phyloP scores from a whole-genome alignment of 2,797 vertebrate species.

The Apogon hyalosoma region DNA sequence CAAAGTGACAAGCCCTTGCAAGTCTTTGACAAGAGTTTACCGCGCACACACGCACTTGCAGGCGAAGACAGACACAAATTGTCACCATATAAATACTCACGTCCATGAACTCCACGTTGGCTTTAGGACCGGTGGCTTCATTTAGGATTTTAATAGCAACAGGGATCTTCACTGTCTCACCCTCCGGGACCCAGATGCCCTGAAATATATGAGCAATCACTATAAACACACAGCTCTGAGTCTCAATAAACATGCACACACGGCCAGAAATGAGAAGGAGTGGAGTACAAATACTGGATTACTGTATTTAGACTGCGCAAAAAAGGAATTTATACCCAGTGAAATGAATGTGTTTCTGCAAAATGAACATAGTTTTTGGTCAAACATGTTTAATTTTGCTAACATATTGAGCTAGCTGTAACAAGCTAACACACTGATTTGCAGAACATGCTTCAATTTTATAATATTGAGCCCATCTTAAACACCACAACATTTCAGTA shows the following conservation, averaged over 20 bases:
- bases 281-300: too few relatives aligned
- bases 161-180: constrained; percentile 97
- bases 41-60: constrained; percentile 4
- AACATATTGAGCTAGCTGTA: too few relatives aligned
- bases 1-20: constrained; percentile 40
- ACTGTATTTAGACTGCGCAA: too few relatives aligned
- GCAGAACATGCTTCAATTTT: too few relatives aligned
- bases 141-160: constrained; percentile 98
- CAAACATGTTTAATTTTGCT: too few relatives aligned
- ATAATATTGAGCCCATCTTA: too few relatives aligned
- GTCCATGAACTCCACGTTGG: constrained; percentile 98
- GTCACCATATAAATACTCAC: constrained; percentile 86
- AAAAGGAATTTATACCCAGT: too few relatives aligned
- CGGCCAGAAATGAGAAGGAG: not conserved
- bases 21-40: constrained; percentile 24
- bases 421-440: too few relatives aligned
- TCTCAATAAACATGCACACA: constrained; percentile 40
- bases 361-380: too few relatives aligned
- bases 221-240: constrained; percentile 25
- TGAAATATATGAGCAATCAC: constrained; percentile 70
- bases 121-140: constrained; percentile 95
- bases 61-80: constrained; percentile 32
- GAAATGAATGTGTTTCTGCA: too few relatives aligned
- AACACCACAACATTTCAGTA: too few relatives aligned
- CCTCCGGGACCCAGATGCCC: constrained; percentile 98